Evolutionary conservation across 2,888 invertebrate species (phyloP).

Genomic region (Chymomyza fuscimana): DNA sequence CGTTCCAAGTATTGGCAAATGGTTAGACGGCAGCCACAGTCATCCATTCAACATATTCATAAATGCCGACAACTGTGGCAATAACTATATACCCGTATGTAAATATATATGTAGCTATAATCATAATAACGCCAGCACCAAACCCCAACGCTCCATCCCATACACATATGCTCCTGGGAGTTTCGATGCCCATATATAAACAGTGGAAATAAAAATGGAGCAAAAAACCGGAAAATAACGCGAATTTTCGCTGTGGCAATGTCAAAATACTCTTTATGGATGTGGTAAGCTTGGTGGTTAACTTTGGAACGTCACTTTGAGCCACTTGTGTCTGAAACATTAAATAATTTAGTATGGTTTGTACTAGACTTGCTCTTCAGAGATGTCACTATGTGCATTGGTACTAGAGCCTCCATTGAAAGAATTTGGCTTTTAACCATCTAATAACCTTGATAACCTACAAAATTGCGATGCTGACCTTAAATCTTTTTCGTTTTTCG

Average conservation of each 20-base stretch:
- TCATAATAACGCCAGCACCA: neutral
- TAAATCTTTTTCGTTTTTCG: too few species aligned
- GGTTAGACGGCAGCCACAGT: slow-evolving; percentile 37
- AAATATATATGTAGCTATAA: slow-evolving; percentile 23
- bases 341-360: too few species aligned
- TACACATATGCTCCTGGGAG: slow-evolving; percentile 27
- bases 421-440: too few species aligned
- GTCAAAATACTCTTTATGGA: neutral
- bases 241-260: neutral
- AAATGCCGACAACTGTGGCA: slow-evolving; percentile 26
- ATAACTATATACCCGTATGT: slow-evolving; percentile 43
- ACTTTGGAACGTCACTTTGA: neutral
- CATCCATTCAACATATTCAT: slow-evolving; percentile 38
- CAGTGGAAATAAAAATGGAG: neutral
- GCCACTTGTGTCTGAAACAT: too few species aligned
- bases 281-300: neutral
- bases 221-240: neutral
- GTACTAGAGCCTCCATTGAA: too few species aligned
- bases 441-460: too few species aligned
- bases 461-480: too few species aligned
- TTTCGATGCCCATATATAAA: neutral
- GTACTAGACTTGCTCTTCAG: too few species aligned
- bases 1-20: slow-evolving; percentile 46
- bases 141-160: neutral
- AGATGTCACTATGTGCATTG: too few species aligned